Evolutionary conservation across 2,113 vertebrate genomes (phyloP).

Genomic region (Atractosteus spatula): DNA sequence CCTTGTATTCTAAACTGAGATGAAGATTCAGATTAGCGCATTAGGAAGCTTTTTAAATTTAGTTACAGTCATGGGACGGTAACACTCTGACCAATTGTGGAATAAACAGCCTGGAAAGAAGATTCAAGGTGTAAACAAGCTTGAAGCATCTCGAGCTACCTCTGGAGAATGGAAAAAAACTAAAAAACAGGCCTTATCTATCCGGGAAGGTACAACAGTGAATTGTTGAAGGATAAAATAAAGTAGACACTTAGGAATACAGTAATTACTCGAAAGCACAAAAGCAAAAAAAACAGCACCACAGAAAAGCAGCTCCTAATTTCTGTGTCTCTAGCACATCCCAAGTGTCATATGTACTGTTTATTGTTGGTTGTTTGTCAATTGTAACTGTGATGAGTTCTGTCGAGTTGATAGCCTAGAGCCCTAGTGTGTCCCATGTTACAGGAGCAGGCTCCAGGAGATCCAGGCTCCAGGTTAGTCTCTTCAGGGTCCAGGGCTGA

Average conservation of each 20-base stretch:
- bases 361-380: not conserved
- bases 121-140: too few relatives aligned
- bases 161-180: too few relatives aligned
- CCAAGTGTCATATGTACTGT: not conserved
- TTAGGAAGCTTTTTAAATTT: too few relatives aligned
- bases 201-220: not conserved
- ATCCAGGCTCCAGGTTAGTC: slow-evolving; percentile 14
- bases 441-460: not conserved
- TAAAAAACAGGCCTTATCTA: not conserved
- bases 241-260: too few relatives aligned
- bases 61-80: too few relatives aligned
- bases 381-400: not conserved
- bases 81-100: too few relatives aligned
- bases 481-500: slow-evolving; percentile 11
- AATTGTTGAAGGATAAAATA: not conserved
- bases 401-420: not conserved
- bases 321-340: not conserved
- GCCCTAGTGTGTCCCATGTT: not conserved
- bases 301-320: not conserved
- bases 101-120: too few relatives aligned
- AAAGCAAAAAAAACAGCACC: not conserved
- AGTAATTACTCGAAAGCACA: too few relatives aligned
- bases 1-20: too few relatives aligned
- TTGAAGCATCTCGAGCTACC: too few relatives aligned
- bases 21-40: too few relatives aligned